phyloP scores from a whole-genome alignment of 2,113 vertebrate genomes.

The Ceyx margarethae region DNA sequence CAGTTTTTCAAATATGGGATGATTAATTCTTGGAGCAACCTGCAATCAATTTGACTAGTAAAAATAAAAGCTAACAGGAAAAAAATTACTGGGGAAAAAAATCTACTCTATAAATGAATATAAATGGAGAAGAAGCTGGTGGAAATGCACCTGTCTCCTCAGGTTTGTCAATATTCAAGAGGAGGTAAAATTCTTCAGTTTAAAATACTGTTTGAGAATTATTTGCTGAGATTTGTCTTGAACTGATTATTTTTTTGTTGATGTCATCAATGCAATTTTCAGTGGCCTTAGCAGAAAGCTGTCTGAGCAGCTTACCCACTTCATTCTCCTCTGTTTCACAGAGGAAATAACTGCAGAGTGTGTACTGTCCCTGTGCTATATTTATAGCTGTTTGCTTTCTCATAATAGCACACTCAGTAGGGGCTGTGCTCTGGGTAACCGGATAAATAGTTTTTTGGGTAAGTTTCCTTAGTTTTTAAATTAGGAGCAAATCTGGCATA shows the following conservation, averaged over 20 bases:
- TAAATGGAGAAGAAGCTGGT: not conserved
- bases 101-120: not conserved
- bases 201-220: not conserved
- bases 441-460: constrained; percentile 10
- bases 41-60: not conserved
- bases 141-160: not conserved
- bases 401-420: constrained; percentile 36
- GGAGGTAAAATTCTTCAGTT: not conserved
- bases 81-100: not conserved
- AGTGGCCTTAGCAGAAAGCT: constrained; percentile 30
- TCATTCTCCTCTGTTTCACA: not conserved
- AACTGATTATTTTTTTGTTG: constrained; percentile 22
- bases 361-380: constrained; percentile 36
- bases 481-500: constrained; percentile 4
- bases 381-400: constrained; percentile 45
- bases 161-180: not conserved
- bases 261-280: constrained; percentile 12
- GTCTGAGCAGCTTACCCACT: constrained; percentile 16
- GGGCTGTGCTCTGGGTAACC: not conserved
- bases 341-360: constrained; percentile 47
- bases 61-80: not conserved
- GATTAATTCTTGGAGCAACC: constrained; percentile 1
- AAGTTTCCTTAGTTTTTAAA: constrained; percentile 22
- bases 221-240: not conserved
- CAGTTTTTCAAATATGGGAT: not conserved